Evolutionary conservation across 2,113 vertebrate species (phyloP), one percentile per base, ranked within the genome.

Genomic region (Lamprotornis superbus): DNA sequence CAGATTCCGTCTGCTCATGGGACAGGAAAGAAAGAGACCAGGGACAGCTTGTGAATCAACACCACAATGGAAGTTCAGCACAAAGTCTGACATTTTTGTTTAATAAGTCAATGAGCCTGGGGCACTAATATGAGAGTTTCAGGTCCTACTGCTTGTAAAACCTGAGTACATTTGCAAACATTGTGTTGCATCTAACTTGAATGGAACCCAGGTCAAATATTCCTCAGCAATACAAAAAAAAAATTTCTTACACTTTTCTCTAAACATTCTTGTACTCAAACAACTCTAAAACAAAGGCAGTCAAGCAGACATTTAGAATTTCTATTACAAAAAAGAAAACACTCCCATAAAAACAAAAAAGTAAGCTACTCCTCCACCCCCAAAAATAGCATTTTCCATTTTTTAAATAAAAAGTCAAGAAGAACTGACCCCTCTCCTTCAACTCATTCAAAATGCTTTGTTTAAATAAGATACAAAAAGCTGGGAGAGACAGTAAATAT

Each of bases 1-100:
- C 88, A 81, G 95, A 93, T 71, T 83, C 94, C 9, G 57, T 65
- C 79, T 97, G 97, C 74, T 93, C 96, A 63, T 10, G 89, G 84
- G 68, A 93, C 96, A 94, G 40, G 30, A 90, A 87, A 11, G 93
- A 83, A 79, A 94, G 93, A 61, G 94, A 94, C 80, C 64, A 70
- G 83, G 69, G 56, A 81, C 59, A 92, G 68, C 44, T 44, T 23
- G 73, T 68, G 49, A 96, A 83, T 67, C 78, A 75, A 59, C 35
- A 53, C 17, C 37, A 39, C 19, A 40, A 12, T 12, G 24, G 18
- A 10, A 79, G 25, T 40, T 83, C 76, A 90, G n/a, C 31, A 77
- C 42, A 83, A 85, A 91, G 64, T 28, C 83, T 18, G 8, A 91
- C 25, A 28, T n/a, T 56, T 90, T 44, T 39, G n/a, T 63, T 76